These are phyloP conservation scores for Bilobella aurantiaca DNA, from an alignment of 1,140 invertebrate genomes.

Conservation along the genomic window DNA sequence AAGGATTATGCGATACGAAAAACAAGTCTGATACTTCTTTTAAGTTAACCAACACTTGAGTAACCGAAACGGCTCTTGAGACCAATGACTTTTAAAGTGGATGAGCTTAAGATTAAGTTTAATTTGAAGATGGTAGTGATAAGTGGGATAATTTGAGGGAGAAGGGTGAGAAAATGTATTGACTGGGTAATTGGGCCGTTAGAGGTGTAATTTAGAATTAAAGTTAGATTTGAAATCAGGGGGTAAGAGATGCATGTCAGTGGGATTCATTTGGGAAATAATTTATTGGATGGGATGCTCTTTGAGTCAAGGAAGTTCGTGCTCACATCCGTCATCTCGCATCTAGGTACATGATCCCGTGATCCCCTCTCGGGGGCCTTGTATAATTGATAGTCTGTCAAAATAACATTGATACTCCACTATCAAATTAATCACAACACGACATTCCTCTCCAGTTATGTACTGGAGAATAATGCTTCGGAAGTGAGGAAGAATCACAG, in stretches of 20 bases:
- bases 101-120: too few relatives aligned
- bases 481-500: background rate
- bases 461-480: background rate
- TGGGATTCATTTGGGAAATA: background rate
- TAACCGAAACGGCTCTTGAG: too few relatives aligned
- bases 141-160: too few relatives aligned
- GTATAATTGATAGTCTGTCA: constrained; percentile 13
- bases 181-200: too few relatives aligned
- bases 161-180: too few relatives aligned
- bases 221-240: background rate
- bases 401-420: constrained; percentile 7
- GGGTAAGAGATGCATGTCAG: too few relatives aligned
- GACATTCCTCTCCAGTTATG: background rate
- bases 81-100: too few relatives aligned
- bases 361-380: background rate
- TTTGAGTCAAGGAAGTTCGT: background rate
- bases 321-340: background rate
- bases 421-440: constrained; percentile 13
- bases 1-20: background rate
- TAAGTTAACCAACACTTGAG: too few relatives aligned
- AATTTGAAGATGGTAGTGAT: too few relatives aligned
- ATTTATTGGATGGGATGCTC: background rate
- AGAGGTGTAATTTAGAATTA: background rate
- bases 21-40: background rate
- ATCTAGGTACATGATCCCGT: background rate